Conservation (phyloP, 1,140 invertebrate genomes). For the Phthorimaea operculella region DNA sequence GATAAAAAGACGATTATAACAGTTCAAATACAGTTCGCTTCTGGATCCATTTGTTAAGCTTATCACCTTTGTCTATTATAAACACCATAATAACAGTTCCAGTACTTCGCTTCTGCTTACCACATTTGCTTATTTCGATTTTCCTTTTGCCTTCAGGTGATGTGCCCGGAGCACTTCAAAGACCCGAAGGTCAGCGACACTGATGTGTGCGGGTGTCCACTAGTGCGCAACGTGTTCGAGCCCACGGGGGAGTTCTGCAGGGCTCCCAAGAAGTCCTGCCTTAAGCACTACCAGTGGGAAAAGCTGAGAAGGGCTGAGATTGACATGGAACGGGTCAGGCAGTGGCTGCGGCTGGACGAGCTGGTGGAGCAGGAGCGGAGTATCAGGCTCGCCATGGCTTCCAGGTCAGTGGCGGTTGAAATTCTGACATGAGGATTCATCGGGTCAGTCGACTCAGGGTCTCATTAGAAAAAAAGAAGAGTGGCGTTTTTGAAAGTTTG, state of each 20-base stretch:
- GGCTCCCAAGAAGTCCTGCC: conserved; percentile 90
- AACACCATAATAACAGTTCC: too few relatives aligned
- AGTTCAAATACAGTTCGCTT: too few relatives aligned
- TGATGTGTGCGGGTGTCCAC: conserved; percentile 92
- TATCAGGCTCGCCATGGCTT: conserved; percentile 87
- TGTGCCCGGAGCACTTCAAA: conserved; percentile 98
- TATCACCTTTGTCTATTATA: too few relatives aligned
- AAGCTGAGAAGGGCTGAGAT: conserved; percentile 91
- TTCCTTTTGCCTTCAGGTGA: conserved; percentile 59
- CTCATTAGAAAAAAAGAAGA: too few relatives aligned
- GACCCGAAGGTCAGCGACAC: conserved; percentile 89
- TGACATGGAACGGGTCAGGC: conserved; percentile 75
- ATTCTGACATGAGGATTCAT: too few relatives aligned
- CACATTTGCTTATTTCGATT: too few relatives aligned
- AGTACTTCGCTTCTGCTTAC: too few relatives aligned
- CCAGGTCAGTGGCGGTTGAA: conserved; percentile 60
- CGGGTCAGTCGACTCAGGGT: too few relatives aligned
- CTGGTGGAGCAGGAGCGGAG: conserved; percentile 93
- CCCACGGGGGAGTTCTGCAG: conserved; percentile 82
- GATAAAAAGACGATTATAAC: too few relatives aligned
- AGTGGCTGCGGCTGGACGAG: conserved; percentile 95
- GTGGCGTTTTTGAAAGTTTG: too few relatives aligned
- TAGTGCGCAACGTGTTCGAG: conserved; percentile 86
- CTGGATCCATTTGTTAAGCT: too few relatives aligned
- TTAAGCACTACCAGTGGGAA: conserved; percentile 95